Base-by-base conservation (phyloP, 2,113 vertebrate species). In the Tetrax tetrax region DNA sequence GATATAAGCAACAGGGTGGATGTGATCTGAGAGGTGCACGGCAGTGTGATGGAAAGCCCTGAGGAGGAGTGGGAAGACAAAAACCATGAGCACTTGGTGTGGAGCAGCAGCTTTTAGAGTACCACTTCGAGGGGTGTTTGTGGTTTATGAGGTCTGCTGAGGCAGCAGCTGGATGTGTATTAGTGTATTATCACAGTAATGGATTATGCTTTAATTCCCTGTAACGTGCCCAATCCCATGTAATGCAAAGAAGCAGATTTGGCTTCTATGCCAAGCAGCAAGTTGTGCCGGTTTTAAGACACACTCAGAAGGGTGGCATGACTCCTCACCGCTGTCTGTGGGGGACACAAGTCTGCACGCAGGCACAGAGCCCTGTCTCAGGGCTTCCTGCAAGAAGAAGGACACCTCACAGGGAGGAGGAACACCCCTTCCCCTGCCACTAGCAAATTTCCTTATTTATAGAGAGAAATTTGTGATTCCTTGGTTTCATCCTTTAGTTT, bases 111-210 rank as follows among this genome's bases (percentile, higher is more conserved):
- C 10, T 2, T 37, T 94, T 71, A n/a, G 24, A 56, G 60, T 35
- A 38, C 60, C 64, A 45, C 77, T 89, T 70, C 1, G 19, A 7
- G 48, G 43, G 72, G 33, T 0, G 0, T 87, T 93, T 94, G 93
- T 80, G 90, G 75, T 94, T 95, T 92, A 28, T 83, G 92, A 95
- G 63, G 43, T 94, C 82, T 93, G 76, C 53, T 71, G 90, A 92
- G 61, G 72, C 68, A 71, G 79, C 68, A 84, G 85, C 76, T 89
- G 68, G 33, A 81, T 83, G 33, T 48, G 43, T 45, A 66, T 83
- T 86, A 72, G 69, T 76, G 48, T 56, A 78, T 87, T 92, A 94
- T 95, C 95, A 88, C 27, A 77, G 75, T 77, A 83, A 93, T 37
- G 68, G 87, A 92, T 91, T 83, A 74, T 80, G 28, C n/a, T 93